Percentiles rank a stretch among this genome's conserved stretches.
phyloP scores from a whole-genome alignment of 53 echinoderm and acorn worm species.

The Zoroaster sp. region DNA sequence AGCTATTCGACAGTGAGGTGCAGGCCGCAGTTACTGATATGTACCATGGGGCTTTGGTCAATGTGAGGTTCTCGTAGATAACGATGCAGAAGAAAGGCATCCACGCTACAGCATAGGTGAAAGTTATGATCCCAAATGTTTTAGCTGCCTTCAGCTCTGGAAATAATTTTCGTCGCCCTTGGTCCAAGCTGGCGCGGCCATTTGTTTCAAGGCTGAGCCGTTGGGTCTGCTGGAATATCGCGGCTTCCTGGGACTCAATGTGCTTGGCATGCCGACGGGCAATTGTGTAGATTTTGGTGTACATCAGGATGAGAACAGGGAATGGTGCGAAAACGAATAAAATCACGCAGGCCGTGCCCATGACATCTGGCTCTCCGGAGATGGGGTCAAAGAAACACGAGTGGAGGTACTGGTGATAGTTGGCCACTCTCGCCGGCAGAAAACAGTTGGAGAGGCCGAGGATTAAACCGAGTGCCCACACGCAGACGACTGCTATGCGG shows the following conservation, averaged over 20 bases:
- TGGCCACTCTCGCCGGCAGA: conserved; percentile 22
- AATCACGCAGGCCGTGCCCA: conserved; percentile 37
- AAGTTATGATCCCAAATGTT: conserved; percentile 41
- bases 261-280: conserved; percentile 37
- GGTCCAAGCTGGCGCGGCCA: conserved; percentile 1
- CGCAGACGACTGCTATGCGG: conserved; percentile 31
- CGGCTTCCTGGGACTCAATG: not conserved
- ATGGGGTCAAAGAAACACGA: conserved; percentile 39
- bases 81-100: conserved; percentile 50
- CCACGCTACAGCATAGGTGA: conserved; percentile 33
- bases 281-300: conserved; percentile 34
- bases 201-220: not conserved
- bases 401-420: conserved; percentile 41
- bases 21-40: conserved; percentile 1
- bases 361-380: conserved; percentile 12
- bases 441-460: conserved; percentile 30
- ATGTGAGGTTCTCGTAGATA: conserved; percentile 47
- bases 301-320: conserved; percentile 36
- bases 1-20: conserved; percentile 32
- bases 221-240: conserved; percentile 5
- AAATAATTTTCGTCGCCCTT: not conserved
- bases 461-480: conserved; percentile 25
- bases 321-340: conserved; percentile 44
- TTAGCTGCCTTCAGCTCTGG: conserved; percentile 41
- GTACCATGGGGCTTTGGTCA: conserved; percentile 4